Percentiles rank a stretch among this genome's conserved stretches.
Evolutionary conservation across 2,888 invertebrate species (phyloP).

Genomic region (Cheilosia pagana): DNA sequence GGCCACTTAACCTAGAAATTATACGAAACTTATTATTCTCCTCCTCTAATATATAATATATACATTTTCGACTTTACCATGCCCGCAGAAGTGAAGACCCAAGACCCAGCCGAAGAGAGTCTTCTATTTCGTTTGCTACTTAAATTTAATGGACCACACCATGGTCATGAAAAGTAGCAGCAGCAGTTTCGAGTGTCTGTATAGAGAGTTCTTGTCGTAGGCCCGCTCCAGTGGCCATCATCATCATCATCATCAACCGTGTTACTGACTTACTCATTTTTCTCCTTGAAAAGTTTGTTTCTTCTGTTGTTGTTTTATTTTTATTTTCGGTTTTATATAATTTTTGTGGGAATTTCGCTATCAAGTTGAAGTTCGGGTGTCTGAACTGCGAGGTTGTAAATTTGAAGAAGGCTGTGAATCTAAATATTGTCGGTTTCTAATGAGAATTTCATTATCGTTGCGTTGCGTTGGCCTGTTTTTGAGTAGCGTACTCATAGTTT

Average conservation of each 20-base stretch:
- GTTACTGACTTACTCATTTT: conserved; percentile 56
- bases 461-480: conserved; percentile 7
- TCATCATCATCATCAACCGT: conserved; percentile 45
- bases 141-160: conserved; percentile 74
- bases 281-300: conserved; percentile 18
- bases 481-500: conserved; percentile 43
- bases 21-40: conserved; percentile 71
- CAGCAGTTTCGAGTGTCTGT: conserved; percentile 10
- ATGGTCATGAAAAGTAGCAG: conserved; percentile 53
- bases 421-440: conserved; percentile 60
- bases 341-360: conserved; percentile 54
- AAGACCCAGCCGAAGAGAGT: conserved; percentile 29
- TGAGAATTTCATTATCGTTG: conserved; percentile 56
- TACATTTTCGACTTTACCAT: conserved; percentile 40
- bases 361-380: conserved; percentile 27
- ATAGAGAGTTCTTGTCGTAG: conserved; percentile 56
- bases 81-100: not conserved
- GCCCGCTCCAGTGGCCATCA: conserved; percentile 60
- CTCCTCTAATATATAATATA: conserved; percentile 59
- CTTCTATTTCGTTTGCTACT: conserved; percentile 68
- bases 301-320: not conserved
- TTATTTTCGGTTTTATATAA: conserved; percentile 27
- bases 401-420: conserved; percentile 51
- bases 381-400: conserved; percentile 29
- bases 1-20: conserved; percentile 75